Evolutionary conservation across 2,888 invertebrate species (phyloP), one percentile per base, ranked within the genome.

Genomic region (Aphidoletes aphidimyza): DNA sequence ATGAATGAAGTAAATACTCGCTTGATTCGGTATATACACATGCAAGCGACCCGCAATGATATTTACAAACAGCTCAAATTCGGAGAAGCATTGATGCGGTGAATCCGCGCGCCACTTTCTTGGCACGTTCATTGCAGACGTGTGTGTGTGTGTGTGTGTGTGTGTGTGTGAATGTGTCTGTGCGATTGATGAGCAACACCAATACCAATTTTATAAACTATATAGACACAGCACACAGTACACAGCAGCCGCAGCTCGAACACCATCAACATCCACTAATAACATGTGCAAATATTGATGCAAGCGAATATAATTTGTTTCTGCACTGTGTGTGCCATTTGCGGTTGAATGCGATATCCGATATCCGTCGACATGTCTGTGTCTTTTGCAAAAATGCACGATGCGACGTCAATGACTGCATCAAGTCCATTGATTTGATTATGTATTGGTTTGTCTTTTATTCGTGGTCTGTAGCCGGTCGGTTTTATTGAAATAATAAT

Each of bases 221-320:
- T 0, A 8, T 5, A 54, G 22, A 54, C 5, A 5, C 39, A 22
- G 9, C 11, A 30, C 26, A 69, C 30, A 30, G 69, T n/a, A n/a
- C n/a, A n/a, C n/a, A n/a, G n/a, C n/a, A n/a, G n/a, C n/a, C n/a
- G n/a, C n/a, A n/a, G n/a, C n/a, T n/a, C n/a, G n/a, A n/a, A n/a
- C n/a, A n/a, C n/a, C n/a, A 69, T 69, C 69, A 69, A 69, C n/a
- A n/a, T n/a, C n/a, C n/a, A 54, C 69, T 69, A 69, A 69, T 69
- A 30, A 30, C 69, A 69, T 69, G 69, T 69, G 69, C 30, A 69
- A 69, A 69, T 69, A 69, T 69, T 69, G 69, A 30, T 30, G 30
- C 30, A 30, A 69, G 6, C 69, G 69, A 30, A 69, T 69, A 34
- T 69, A 69, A 30, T 30, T 30, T 69, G 11, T 17, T 30, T 30